A percentile compares a stretch with the other conserved stretches of the same genome.
These are phyloP conservation scores for Rugalucina vietnamica DNA, from an alignment of 2,888 invertebrate species.

Conservation along the genomic window DNA sequence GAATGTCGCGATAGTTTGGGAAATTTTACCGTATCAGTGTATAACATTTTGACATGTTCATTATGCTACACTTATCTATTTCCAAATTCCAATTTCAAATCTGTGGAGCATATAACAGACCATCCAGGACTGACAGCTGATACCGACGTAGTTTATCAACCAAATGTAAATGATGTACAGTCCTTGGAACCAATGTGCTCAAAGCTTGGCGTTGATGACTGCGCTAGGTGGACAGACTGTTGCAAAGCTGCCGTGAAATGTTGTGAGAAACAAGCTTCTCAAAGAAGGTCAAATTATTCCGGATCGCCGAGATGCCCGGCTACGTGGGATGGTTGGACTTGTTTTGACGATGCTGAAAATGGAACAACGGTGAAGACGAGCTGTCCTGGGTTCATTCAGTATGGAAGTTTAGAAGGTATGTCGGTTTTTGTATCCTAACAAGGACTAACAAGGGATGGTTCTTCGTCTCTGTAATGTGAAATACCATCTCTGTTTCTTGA, in stretches of 20 bases:
- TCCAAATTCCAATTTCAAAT: constrained; percentile 31
- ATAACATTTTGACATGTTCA: constrained; percentile 61
- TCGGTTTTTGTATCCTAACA: too few relatives aligned
- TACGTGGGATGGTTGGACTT: constrained; percentile 77
- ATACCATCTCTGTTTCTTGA: too few relatives aligned
- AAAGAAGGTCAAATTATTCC: not conserved
- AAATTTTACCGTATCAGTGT: constrained; percentile 40
- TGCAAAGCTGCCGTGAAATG: constrained; percentile 64
- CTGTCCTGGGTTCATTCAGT: constrained; percentile 78
- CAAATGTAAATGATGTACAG: constrained; percentile 42
- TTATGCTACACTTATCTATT: constrained; percentile 70
- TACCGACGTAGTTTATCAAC: not conserved
- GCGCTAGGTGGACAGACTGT: constrained; percentile 68
- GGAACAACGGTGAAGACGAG: constrained; percentile 72
- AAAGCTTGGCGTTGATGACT: constrained; percentile 57
- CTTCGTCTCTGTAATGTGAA: too few relatives aligned
- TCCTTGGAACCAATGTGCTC: constrained; percentile 54
- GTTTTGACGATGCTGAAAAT: constrained; percentile 68
- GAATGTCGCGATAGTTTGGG: constrained; percentile 52
- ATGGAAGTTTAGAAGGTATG: constrained; percentile 83
- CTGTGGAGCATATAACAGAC: constrained; percentile 12
- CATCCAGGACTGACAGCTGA: constrained; percentile 10
- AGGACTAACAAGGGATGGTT: too few relatives aligned
- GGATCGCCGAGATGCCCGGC: constrained; percentile 59
- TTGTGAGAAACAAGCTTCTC: constrained; percentile 60